Evolutionary conservation across 2,113 vertebrate genomes (phyloP).

Genomic region (Hylia prasina): DNA sequence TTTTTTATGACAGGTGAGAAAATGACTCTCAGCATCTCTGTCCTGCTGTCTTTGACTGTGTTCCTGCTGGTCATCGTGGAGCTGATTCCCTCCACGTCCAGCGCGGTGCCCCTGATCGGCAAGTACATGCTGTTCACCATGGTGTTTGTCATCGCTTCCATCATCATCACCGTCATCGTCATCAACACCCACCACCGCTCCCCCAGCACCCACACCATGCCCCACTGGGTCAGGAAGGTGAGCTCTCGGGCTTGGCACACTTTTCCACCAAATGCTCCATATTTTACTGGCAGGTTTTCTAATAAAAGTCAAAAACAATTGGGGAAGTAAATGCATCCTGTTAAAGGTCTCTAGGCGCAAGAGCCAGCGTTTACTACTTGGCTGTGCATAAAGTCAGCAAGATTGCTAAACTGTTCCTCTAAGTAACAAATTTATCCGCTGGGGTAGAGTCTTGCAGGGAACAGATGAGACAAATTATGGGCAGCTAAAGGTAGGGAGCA

Average conservation of each 20-base stretch:
- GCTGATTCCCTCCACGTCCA: slow-evolving; percentile 96
- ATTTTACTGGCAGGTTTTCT: neutral
- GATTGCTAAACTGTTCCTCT: neutral
- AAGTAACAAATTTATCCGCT: neutral
- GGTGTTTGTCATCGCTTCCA: slow-evolving; percentile 95
- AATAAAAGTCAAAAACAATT: neutral
- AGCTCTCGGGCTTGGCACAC: neutral
- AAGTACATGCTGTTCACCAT: slow-evolving; percentile 99
- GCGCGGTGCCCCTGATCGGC: slow-evolving; percentile 92
- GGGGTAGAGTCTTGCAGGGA: neutral
- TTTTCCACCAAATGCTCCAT: neutral
- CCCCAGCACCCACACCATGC: slow-evolving; percentile 96
- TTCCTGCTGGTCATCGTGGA: slow-evolving; percentile 98
- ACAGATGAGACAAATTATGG: neutral
- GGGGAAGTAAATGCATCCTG: neutral
- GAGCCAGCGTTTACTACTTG: neutral
- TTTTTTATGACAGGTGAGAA: slow-evolving; percentile 83
- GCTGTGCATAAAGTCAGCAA: neutral
- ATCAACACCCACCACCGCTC: slow-evolving; percentile 98
- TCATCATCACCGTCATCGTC: slow-evolving; percentile 95
- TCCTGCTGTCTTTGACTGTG: slow-evolving; percentile 93
- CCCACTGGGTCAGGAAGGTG: slow-evolving; percentile 93
- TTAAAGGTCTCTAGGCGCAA: neutral
- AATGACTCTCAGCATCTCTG: slow-evolving; percentile 98
- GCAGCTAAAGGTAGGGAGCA: neutral